Evolutionary conservation across 2,797 vertebrate species (phyloP).

Genomic region (Enteromius paludinosus): DNA sequence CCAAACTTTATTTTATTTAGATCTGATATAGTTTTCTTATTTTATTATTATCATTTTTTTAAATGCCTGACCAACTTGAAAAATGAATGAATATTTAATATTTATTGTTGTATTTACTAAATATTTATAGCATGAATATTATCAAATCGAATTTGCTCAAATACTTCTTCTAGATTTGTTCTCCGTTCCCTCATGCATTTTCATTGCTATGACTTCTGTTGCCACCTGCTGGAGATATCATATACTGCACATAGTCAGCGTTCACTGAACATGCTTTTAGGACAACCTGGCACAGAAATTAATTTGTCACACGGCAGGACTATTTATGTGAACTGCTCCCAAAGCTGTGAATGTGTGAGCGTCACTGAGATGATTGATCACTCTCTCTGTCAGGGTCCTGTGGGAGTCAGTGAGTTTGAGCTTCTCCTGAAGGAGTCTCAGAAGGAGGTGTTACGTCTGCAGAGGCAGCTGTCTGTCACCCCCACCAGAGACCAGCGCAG

Average conservation of each 20-base stretch:
- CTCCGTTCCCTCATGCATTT: background rate
- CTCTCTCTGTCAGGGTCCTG: conserved; percentile 58
- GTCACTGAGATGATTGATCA: background rate
- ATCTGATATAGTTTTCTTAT: background rate
- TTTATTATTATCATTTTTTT: background rate
- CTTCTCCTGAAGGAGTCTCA: conserved; percentile 92
- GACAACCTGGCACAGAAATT: background rate
- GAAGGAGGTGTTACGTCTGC: conserved; percentile 91
- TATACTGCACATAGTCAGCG: background rate
- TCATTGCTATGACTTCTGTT: background rate
- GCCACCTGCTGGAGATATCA: conserved; percentile 26
- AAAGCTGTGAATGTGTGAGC: background rate
- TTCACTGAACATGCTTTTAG: no score
- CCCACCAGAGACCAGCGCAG: conserved; percentile 62
- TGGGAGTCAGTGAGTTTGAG: conserved; percentile 82
- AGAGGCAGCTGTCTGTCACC: conserved; percentile 91
- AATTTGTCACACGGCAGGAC: no score
- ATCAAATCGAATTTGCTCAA: no score
- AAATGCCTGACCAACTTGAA: background rate
- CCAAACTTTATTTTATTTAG: background rate
- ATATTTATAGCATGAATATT: background rate
- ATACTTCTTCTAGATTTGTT: no score
- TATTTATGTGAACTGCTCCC: background rate
- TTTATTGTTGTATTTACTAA: no score
- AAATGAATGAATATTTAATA: no score